A percentile compares a stretch with the other conserved stretches of the same genome.
Conservation (phyloP, 2,113 vertebrate species). For the Nibea albiflora region DNA sequence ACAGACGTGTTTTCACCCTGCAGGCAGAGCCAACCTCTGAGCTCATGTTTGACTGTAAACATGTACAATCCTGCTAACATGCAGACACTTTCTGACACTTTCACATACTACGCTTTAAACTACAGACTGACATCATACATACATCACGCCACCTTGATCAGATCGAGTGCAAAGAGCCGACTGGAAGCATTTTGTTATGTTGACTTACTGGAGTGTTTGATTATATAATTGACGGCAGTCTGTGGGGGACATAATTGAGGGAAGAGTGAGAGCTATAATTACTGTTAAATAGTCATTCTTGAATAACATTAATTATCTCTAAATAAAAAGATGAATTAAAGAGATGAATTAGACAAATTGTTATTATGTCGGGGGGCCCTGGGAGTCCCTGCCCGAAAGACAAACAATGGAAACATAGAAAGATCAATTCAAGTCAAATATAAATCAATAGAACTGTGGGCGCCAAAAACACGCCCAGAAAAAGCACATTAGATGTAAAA, state of each 20-base stretch:
- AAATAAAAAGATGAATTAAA: neutral
- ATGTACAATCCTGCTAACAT: neutral
- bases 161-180: neutral
- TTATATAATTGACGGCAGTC: neutral
- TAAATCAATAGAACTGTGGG: neutral
- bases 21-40: neutral
- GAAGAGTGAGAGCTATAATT: neutral
- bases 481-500: neutral
- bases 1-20: neutral
- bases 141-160: neutral
- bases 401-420: neutral
- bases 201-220: neutral
- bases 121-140: neutral
- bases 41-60: neutral
- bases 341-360: neutral
- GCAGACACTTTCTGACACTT: neutral
- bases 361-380: neutral
- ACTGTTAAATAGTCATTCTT: neutral
- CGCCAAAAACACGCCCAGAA: neutral
- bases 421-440: neutral
- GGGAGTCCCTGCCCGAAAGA: neutral
- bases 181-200: neutral
- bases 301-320: neutral
- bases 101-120: neutral
- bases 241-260: constrained; percentile 7